These are phyloP conservation scores for Emydura subglobosa DNA, from an alignment of 2,113 vertebrate species.

Conservation along the genomic window DNA sequence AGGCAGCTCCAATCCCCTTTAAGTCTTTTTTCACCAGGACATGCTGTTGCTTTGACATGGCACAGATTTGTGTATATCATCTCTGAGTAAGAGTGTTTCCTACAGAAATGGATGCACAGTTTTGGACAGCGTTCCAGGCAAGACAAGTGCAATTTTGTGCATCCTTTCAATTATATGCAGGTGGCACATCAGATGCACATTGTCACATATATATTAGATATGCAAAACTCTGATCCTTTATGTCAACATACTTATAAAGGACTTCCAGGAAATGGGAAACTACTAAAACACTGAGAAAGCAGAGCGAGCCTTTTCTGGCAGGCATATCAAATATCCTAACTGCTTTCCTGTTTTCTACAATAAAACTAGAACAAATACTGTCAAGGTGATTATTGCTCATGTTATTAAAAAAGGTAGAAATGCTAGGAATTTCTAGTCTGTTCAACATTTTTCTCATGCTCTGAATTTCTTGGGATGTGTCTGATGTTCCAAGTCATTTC, in stretches of 20 bases:
- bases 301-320: background rate
- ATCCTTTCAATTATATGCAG: background rate
- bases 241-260: background rate
- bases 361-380: background rate
- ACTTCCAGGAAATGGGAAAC: background rate
- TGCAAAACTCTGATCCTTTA: fast-evolving
- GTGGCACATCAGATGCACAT: background rate
- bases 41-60: background rate
- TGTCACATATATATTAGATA: background rate
- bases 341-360: background rate
- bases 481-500: background rate
- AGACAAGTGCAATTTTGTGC: background rate
- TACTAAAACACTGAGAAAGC: fast-evolving
- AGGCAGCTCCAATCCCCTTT: background rate
- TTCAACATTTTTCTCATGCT: background rate
- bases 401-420: background rate
- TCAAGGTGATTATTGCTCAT: background rate
- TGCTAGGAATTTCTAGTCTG: background rate
- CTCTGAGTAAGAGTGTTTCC: background rate
- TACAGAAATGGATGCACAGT: background rate
- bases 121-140: background rate
- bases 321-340: background rate
- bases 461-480: background rate
- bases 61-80: background rate
- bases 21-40: background rate